phyloP scores from a whole-genome alignment of 2,113 vertebrate species.

The Amphilophus citrinellus region DNA sequence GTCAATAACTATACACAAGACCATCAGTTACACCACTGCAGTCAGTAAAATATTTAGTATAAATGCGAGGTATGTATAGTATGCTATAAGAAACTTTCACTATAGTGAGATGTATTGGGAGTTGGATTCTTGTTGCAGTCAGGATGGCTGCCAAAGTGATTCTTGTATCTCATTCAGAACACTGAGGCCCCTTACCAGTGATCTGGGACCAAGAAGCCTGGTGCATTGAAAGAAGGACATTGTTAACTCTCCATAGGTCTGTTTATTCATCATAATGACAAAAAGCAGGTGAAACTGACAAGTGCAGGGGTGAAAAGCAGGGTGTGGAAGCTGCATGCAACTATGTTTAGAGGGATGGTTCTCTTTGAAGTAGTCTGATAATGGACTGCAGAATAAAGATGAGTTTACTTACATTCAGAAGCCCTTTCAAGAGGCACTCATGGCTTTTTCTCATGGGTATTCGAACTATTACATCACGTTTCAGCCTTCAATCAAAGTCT shows the following conservation, averaged over 20 bases:
- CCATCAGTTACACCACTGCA: slow-evolving; percentile 10
- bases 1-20: slow-evolving; percentile 31
- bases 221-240: slow-evolving; percentile 31
- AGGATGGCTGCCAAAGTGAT: slow-evolving; percentile 39
- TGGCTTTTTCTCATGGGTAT: neutral
- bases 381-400: slow-evolving; percentile 53
- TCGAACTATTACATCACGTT: slow-evolving; percentile 3
- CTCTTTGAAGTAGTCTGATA: slow-evolving; percentile 30
- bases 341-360: slow-evolving; percentile 26
- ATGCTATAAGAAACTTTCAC: neutral
- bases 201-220: slow-evolving; percentile 43
- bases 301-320: slow-evolving; percentile 5
- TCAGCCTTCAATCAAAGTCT: slow-evolving; percentile 27
- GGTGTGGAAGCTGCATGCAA: neutral
- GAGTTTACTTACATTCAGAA: slow-evolving; percentile 45
- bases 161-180: slow-evolving; percentile 50
- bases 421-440: neutral
- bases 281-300: slow-evolving; percentile 43
- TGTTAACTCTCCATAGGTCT: slow-evolving; percentile 35
- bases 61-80: slow-evolving; percentile 28
- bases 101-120: neutral
- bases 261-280: slow-evolving; percentile 60
- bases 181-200: slow-evolving; percentile 29
- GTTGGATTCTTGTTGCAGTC: slow-evolving; percentile 14
- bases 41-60: slow-evolving; percentile 56